Base-by-base conservation (phyloP, 2,113 vertebrate genomes). In the Pteropus alecto region DNA sequence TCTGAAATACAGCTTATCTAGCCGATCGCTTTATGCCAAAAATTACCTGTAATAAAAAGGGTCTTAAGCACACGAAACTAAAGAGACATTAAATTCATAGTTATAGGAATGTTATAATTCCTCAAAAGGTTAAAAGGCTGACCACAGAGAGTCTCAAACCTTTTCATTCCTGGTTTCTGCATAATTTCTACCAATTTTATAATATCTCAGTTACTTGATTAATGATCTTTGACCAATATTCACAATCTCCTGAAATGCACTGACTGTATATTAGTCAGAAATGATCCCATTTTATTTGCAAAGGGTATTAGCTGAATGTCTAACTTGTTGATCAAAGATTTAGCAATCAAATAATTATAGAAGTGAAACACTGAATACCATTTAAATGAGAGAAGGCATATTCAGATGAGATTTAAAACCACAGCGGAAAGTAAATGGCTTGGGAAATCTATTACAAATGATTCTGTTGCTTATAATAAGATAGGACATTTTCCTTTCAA, bases 1-100 rank as follows among this genome's bases (percentile, higher is more conserved):
- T 97, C 89, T 98, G 97, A 97, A 98, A 98, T 74, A 97, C 88
- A 85, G 98, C 97, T 97, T 98, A 98, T 92, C 76, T 95, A 94
- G 94, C 70, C 96, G 93, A 93, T 89, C 67, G 28, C 71, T 98
- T 98, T 98, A 98, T 70, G 70, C 15, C 43, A 83, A 98, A 98
- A 98, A 98, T 93, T 46, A 95, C 97, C 94, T 68, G 76, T 96
- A 96, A 98, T 92, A 98, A 95, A 98, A 98, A 95, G 51, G 96
- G 95, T 98, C 94, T 97, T 95, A 94, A 94, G 89, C 97, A 98
- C 82, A 95, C 21, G 43, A 95, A 97, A 93, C 38, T n/a, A 79
- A 96, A 89, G 18, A 90, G 58, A 94, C 56, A 58, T 93, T 97
- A 90, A 95, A 93, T 74, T 96, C 81, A 90, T 33, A 90, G 79